Evolutionary conservation across 2,113 vertebrate species (phyloP).

Genomic region (Chloroceryle aenea): DNA sequence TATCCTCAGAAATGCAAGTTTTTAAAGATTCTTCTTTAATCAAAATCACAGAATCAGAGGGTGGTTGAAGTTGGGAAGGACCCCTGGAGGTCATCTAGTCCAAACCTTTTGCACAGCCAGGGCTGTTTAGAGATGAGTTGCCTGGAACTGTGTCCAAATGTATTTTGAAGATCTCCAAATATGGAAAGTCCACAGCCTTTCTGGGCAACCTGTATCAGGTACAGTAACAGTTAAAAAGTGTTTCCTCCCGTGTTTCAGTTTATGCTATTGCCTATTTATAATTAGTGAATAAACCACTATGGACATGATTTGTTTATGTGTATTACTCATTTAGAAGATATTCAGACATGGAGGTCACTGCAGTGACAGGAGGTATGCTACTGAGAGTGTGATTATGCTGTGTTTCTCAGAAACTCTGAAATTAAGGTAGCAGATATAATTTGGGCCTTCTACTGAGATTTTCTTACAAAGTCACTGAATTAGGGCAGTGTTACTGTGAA

Average conservation of each 20-base stretch:
- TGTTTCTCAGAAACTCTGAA: not conserved
- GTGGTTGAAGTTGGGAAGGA: not conserved
- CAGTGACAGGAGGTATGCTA: not conserved
- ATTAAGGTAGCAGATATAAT: not conserved
- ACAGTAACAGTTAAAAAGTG: not conserved
- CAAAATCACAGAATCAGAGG: not conserved
- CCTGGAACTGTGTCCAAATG: accelerated
- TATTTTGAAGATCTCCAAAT: not conserved
- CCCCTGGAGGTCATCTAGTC: not conserved
- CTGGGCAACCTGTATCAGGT: not conserved
- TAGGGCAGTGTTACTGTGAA: not conserved
- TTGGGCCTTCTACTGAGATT: not conserved
- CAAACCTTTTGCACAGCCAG: accelerated
- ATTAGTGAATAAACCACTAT: not conserved
- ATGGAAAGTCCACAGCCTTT: not conserved
- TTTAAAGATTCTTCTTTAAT: not conserved
- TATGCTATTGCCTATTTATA: not conserved
- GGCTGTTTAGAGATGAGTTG: not conserved
- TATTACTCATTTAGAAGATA: not conserved
- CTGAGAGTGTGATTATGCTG: not conserved
- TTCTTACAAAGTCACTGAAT: not conserved
- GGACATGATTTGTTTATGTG: not conserved
- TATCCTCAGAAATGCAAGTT: not conserved
- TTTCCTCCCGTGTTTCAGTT: not conserved
- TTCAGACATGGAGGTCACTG: not conserved